Evolutionary conservation across 2,888 invertebrate species (phyloP).

Genomic region (Dilophus febrilis): DNA sequence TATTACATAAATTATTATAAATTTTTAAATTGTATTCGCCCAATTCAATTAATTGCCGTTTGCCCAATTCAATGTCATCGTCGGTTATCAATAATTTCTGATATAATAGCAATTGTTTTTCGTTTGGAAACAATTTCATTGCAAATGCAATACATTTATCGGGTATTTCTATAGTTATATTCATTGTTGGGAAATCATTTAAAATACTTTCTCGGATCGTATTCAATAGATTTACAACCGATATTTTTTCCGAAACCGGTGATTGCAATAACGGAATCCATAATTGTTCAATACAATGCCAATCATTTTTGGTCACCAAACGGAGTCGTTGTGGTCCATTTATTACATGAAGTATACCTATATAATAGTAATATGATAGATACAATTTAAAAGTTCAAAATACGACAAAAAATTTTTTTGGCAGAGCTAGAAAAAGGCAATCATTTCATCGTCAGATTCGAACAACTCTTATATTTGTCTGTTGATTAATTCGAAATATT

Average conservation of each 20-base stretch:
- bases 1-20: conserved; percentile 38
- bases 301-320: conserved; percentile 40
- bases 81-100: conserved; percentile 9
- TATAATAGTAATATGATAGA: no score
- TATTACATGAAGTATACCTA: conserved; percentile 42
- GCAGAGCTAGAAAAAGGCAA: no score
- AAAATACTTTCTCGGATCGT: conserved; percentile 36
- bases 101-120: no score
- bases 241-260: conserved; percentile 71
- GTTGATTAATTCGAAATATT: no score
- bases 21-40: conserved; percentile 32
- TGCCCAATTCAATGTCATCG: conserved; percentile 26
- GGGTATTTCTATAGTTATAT: conserved; percentile 39
- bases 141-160: conserved; percentile 35
- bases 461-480: no score
- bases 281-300: conserved; percentile 48
- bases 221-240: conserved; percentile 47
- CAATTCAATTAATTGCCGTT: conserved; percentile 20
- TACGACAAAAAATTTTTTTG: not conserved
- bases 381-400: not conserved
- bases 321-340: conserved; percentile 20
- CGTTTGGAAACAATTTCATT: conserved; percentile 27
- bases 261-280: conserved; percentile 68
- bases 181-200: conserved; percentile 43
- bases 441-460: no score